phyloP scores from a whole-genome alignment of 2,797 vertebrate species.

The Craterocephalus amniculus region DNA sequence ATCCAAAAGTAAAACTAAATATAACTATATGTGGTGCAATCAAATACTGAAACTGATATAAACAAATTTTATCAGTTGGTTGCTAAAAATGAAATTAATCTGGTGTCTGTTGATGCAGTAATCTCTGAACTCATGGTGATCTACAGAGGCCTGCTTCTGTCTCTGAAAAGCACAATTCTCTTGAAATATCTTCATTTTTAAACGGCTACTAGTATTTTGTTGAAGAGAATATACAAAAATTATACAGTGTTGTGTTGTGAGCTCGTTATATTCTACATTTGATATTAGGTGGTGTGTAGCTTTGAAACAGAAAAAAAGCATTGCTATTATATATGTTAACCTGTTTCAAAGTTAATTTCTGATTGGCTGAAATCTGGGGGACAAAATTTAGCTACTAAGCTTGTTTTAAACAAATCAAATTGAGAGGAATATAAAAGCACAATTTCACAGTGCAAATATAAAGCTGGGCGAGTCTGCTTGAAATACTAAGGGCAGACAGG shows the following conservation, averaged over 20 bases:
- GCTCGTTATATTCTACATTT: constrained; percentile 9
- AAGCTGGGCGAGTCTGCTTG: not conserved
- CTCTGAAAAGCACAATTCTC: constrained; percentile 21
- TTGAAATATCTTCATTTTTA: constrained; percentile 25
- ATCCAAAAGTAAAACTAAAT: constrained; percentile 11
- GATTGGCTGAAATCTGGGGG: not conserved
- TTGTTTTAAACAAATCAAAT: not conserved
- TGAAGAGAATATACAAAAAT: constrained; percentile 37
- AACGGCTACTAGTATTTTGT: constrained; percentile 35
- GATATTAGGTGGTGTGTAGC: not conserved
- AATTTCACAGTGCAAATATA: not conserved
- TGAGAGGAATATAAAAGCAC: not conserved
- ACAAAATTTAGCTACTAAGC: too few relatives aligned
- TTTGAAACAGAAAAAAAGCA: not conserved
- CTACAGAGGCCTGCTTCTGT: constrained; percentile 12
- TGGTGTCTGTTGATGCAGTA: constrained; percentile 10
- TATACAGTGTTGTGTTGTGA: constrained; percentile 7
- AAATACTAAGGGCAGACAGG: not conserved
- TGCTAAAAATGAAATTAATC: constrained; percentile 23
- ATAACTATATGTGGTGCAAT: constrained; percentile 19
- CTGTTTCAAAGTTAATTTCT: not conserved
- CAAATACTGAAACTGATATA: constrained; percentile 23
- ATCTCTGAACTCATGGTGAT: constrained; percentile 20
- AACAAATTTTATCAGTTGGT: constrained; percentile 31
- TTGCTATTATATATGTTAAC: not conserved